Evolutionary conservation across 1,140 invertebrate genomes (phyloP), one percentile per base, ranked within the genome.

Genomic region (Drosophila willistoni): DNA sequence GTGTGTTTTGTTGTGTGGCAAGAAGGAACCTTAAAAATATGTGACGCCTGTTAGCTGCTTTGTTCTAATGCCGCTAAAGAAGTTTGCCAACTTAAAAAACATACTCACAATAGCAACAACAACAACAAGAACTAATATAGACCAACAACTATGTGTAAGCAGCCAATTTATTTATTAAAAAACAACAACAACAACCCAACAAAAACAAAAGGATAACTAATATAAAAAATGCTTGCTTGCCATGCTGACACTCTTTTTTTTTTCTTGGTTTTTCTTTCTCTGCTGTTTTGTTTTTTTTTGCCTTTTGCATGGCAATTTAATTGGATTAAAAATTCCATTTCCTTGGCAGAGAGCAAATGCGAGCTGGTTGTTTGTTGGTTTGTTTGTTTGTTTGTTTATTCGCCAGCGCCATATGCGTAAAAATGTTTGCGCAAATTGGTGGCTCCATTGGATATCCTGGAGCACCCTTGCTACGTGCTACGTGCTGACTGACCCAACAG

Each of bases 241-340:
- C 25, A 62, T 42, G 34, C 63, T 69, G 69, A 68, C 68, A 81
- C 67, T 79, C 51, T 56, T 33, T 72, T 64, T 29, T 6, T 29
- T 1, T 29, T 7, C 6, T 64, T 73, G 60, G 64, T 29, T 29
- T 29, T 29, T 29, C 29, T 7, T 29, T 6, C 64, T 64, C 70
- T 44, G 60, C 63, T 68, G 68, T 76, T 63, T 59, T 44, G 60
- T 57, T 68, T 62, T 76, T 63, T 59, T 34, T 59, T 22, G 61
- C 39, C 39, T 29, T 63, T 42, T 64, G 60, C 39, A 44, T 65
- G 71, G 77, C 80, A 89, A 89, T 89, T 89, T 89, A 80, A 89
- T 71, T 89, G 85, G 80, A 89, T 89, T 89, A 89, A 89, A 89
- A 89, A 89, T 89, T 89, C 84, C 84, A 89, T 89, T 89, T 87